Base-by-base conservation (phyloP, 2,113 vertebrate species). In the Glaucidium brasilianum region DNA sequence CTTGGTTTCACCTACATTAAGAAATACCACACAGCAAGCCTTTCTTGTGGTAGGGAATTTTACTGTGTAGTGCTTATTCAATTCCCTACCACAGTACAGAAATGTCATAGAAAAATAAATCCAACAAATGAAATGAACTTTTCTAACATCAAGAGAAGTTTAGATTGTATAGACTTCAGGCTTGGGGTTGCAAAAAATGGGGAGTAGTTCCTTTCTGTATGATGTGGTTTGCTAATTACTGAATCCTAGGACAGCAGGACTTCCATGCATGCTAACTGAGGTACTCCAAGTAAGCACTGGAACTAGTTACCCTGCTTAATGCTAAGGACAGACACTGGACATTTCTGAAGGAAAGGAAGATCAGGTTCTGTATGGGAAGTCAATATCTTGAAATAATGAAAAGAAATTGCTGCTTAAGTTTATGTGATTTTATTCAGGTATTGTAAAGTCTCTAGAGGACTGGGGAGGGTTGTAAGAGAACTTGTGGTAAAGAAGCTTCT, bases 1-100 rank as follows among this genome's bases (percentile, higher is more conserved):
- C 73, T 95, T 92, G 85, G 88, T 95, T 96, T 97, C 91, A 95
- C 95, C 95, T 97, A 94, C 91, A 87, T 94, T 82, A 91, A 94
- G 88, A 96, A 95, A 96, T 95, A 89, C 96, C 94, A 94, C 92
- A 93, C 90, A 95, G 12, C 19, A 84, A 91, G 88, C 32, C 83
- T 91, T 95, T 97, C 49, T 92, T 96, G 95, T 96, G 95, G 96
- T 81, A 60, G 43, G 63, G 71, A 60, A 52, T 92, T 89, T 94
- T 94, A 89, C 75, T 93, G 32, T 0, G 1, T 69, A 37, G 50
- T 62, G 45, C 53, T 94, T 81, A 88, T 86, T 91, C 86, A 95
- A n/a, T 92, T 94, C 49, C 79, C 76, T 81, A 72, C 79, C 88
- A 86, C 80, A 86, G 86, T 62, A 94, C 35, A 92, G 64, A 94